Evolutionary conservation across 2,888 invertebrate species (phyloP).

Genomic region (Leptopilina myrica): DNA sequence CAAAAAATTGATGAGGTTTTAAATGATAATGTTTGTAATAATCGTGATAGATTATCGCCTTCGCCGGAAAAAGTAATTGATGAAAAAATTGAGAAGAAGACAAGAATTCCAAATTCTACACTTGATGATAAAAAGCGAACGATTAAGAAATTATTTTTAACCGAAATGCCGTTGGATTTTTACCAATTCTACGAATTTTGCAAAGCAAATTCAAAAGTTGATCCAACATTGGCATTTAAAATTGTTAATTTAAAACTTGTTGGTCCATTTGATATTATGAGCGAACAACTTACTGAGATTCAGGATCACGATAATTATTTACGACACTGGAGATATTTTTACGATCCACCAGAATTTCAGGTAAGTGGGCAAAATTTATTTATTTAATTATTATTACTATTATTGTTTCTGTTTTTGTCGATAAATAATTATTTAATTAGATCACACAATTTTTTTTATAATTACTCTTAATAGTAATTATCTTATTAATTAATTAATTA

Average conservation of each 20-base stretch:
- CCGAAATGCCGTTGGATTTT: constrained; percentile 94
- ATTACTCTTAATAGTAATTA: no score
- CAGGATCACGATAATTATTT: constrained; percentile 82
- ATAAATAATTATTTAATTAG: no score
- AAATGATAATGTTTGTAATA: constrained; percentile 16
- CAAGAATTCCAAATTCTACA: constrained; percentile 9
- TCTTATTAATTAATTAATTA: no score
- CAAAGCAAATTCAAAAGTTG: constrained; percentile 78
- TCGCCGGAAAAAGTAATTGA: constrained; percentile 40
- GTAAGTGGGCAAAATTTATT: constrained; percentile 72
- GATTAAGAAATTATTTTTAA: constrained; percentile 86
- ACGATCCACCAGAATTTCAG: constrained; percentile 97
- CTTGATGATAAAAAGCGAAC: constrained; percentile 78
- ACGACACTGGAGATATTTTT: constrained; percentile 93
- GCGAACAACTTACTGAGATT: constrained; percentile 79
- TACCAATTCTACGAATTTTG: constrained; percentile 90
- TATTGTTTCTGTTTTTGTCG: neutral
- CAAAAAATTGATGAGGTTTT: constrained; percentile 12
- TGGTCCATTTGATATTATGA: constrained; percentile 92
- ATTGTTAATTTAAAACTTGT: constrained; percentile 85
- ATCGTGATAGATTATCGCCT: constrained; percentile 25
- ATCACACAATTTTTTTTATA: no score
- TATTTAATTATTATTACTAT: neutral
- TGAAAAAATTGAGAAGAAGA: constrained; percentile 7
- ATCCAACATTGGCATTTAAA: constrained; percentile 82